A percentile compares a stretch with the other conserved stretches of the same genome.
Evolutionary conservation across 1,140 invertebrate genomes (phyloP).

Genomic region (Drosophila tristis): DNA sequence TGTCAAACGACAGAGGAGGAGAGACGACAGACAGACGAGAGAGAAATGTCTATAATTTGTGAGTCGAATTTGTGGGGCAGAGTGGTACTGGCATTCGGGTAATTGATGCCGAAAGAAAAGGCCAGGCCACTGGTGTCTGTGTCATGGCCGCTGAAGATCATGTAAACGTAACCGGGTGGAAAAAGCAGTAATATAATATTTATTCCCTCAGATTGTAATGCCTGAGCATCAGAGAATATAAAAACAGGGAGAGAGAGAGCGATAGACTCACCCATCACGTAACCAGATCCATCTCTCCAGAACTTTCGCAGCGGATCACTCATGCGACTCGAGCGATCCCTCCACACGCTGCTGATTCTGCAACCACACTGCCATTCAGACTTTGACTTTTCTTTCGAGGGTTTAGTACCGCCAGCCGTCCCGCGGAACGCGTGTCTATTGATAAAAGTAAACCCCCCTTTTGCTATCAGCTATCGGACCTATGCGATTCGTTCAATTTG

Average conservation of each 20-base stretch:
- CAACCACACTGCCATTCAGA: slow-evolving; percentile 31
- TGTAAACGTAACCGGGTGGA: slow-evolving; percentile 75
- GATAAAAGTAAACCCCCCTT: slow-evolving; percentile 61
- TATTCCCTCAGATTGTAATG: slow-evolving; percentile 51
- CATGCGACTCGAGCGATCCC: slow-evolving; percentile 7
- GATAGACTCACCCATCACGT: slow-evolving; percentile 27
- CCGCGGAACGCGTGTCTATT: slow-evolving; percentile 5
- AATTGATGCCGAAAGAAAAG: slow-evolving; percentile 75
- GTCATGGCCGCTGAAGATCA: slow-evolving; percentile 73
- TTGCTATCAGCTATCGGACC: slow-evolving; percentile 15
- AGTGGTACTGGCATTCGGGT: slow-evolving; percentile 32
- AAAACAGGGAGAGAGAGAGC: neutral
- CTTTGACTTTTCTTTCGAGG: slow-evolving; percentile 21
- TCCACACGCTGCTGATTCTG: slow-evolving; percentile 26
- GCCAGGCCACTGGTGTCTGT: slow-evolving; percentile 17
- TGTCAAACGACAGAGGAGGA: neutral
- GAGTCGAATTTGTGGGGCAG: slow-evolving; percentile 42
- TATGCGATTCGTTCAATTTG: slow-evolving; percentile 7
- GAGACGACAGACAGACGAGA: slow-evolving; percentile 2
- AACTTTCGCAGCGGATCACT: slow-evolving; percentile 23
- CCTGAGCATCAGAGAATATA: slow-evolving; percentile 37
- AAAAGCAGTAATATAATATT: slow-evolving; percentile 65
- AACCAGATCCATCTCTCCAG: slow-evolving; percentile 39
- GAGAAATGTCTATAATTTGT: slow-evolving; percentile 77
- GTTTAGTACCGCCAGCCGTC: neutral